phyloP scores from a whole-genome alignment of 23 tunicate genomes.

The Ciona savignyi region DNA sequence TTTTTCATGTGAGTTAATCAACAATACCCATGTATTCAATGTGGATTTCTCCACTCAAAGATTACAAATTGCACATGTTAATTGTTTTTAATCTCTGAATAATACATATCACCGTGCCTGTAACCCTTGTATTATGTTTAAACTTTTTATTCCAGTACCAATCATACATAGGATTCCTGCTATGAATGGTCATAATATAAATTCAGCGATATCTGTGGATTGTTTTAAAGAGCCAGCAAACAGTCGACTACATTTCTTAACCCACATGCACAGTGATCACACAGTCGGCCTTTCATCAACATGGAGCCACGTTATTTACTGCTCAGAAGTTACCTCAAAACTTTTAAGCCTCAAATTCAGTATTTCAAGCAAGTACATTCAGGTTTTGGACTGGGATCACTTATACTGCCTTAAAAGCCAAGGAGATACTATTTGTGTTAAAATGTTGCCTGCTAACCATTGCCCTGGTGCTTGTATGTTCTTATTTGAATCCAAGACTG shows the following conservation, averaged over 20 bases:
- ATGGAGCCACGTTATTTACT: constrained; percentile 33
- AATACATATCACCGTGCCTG: too few species aligned
- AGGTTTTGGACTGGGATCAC: constrained; percentile 17
- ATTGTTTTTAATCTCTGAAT: too few species aligned
- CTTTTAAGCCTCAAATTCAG: constrained; percentile 21
- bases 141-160: too few species aligned
- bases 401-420: constrained; percentile 3
- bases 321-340: constrained; percentile 33
- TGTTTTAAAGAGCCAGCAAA: background rate
- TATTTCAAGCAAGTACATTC: constrained; percentile 7
- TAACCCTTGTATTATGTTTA: too few species aligned
- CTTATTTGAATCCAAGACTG: constrained; percentile 23
- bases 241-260: constrained; percentile 12
- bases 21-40: too few species aligned
- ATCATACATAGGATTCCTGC: too few species aligned
- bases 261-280: constrained; percentile 63
- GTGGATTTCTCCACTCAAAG: too few species aligned
- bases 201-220: background rate
- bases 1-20: too few species aligned
- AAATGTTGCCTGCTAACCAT: constrained; percentile 39
- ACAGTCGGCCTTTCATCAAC: constrained; percentile 41
- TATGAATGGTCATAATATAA: background rate
- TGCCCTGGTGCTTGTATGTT: constrained; percentile 67
- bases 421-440: constrained; percentile 4
- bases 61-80: too few species aligned